Evolutionary conservation across 1,140 invertebrate species (phyloP), one percentile per base, ranked within the genome.

Genomic region (Drosophila suzukii): DNA sequence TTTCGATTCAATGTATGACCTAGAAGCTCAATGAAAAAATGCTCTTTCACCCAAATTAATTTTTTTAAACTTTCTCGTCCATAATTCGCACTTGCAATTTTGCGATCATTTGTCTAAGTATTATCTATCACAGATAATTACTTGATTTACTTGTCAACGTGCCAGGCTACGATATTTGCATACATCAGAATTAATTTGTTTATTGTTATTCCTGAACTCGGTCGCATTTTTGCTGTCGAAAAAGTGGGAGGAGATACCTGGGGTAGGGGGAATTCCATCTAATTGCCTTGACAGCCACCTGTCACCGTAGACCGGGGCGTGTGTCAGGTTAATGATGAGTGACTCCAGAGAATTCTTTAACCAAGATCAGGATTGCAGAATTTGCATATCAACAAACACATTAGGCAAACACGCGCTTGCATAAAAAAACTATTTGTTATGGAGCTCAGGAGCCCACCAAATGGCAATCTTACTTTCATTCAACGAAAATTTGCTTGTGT

Each of bases 81-180:
- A 27, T 32, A n/a, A 46, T 32, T 46, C 38, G 63, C 66, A 66
- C 49, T 39, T 20, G 32, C 24, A 32, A 41, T 30, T 60, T 13
- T 51, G 8, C 13, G 24, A 49, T 53, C 38, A 68, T 59, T 62
- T 74, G 41, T 58, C 38, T 24, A 32, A 36, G 43, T 50, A 17
- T n/a, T 54, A 88, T 86, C 70, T 82, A 81, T 75, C 70, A 59
- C 32, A 79, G 71, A 72, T 82, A 82, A 88, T 86, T 82, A 71
- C 70, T 82, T 79, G 78, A 82, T 82, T 86, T 68, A 88, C 65
- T 79, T 86, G 83, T 88, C 75, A 86, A 68, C 70, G 65, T 66
- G 49, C 44, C 68, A 75, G 68, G 53, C 75, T 75, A 86, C 81
- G 72, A 75, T 78, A 85, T 81, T 81, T 85, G 75, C 77, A 85